Base-by-base conservation (phyloP, 2,113 vertebrate genomes). In the Hepsetus odoe region DNA sequence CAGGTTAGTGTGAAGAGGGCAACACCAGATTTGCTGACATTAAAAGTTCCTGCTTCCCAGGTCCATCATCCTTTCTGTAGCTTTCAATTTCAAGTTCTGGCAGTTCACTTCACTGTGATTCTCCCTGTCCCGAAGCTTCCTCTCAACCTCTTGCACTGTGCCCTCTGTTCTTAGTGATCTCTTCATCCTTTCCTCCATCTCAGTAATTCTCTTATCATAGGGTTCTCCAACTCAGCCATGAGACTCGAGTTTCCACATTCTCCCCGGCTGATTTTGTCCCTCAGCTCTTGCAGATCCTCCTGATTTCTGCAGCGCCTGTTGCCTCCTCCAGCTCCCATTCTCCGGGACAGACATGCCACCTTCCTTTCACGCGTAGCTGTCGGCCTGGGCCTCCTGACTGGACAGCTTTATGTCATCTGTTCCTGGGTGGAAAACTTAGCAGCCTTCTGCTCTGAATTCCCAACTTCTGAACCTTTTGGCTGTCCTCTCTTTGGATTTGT, bases 161-260 rank as follows among this genome's bases (percentile, higher is more conserved):
- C 90, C n/a, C 88, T 99, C 97, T 0, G 94, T 95, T 85, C 97
- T 97, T 0, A n/a, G 90, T 95, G 80, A 99, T 96, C 90, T 99
- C 97, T 77, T 98, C 97, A 5, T 99, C 97, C 69, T 99, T 98
- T 0, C 96, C 82, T 99, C 96, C 96, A 99, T 99, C 88, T 99
- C 97, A 69, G 98, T 89, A 16, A 98, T 95, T 0, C 92, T 95
- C 83, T 98, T 99, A 20, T 94, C 22, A 98, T n/a, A n/a, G n/a
- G 93, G 61, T 92, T 97, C 90, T 99, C 96, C 79, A 98, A 92
- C 86, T 99, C 96, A 0, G 95, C 91, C 94, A 95, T 93, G 32
- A 97, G 89, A 53, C 92, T 94, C 14, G 95, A 95, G 82, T 93
- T 95, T 14, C 96, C 95, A 14, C 94, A 96, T 90, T 98, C 96